Conservation (phyloP, 2,888 invertebrate genomes). For the Catocala nupta region DNA sequence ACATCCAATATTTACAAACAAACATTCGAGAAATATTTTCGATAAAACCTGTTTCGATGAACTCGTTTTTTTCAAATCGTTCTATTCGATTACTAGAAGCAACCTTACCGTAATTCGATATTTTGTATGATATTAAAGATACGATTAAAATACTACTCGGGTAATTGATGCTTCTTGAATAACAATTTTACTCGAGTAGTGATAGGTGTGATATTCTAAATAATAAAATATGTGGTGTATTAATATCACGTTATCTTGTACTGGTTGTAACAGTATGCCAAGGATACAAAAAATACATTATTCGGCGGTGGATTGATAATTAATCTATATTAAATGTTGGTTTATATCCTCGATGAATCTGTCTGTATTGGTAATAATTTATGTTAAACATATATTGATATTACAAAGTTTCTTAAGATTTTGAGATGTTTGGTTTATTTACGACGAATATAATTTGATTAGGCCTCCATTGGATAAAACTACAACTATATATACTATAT, state of each 20-base stretch:
- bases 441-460: too few relatives aligned
- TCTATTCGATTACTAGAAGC: constrained; percentile 47
- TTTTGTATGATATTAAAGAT: constrained; percentile 48
- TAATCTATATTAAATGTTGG: too few relatives aligned
- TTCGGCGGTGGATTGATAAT: constrained; percentile 13
- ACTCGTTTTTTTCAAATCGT: constrained; percentile 43
- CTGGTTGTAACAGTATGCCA: constrained; percentile 10
- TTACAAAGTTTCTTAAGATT: too few relatives aligned
- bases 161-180: constrained; percentile 52
- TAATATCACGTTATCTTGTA: constrained; percentile 12
- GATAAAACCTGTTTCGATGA: constrained; percentile 45
- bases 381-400: too few relatives aligned
- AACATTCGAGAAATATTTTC: constrained; percentile 38
- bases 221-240: constrained; percentile 17
- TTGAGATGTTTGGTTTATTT: too few relatives aligned
- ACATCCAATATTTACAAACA: constrained; percentile 53
- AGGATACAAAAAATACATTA: constrained; percentile 8
- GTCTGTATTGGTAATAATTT: too few relatives aligned
- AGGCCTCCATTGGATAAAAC: too few relatives aligned
- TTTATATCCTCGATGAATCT: too few relatives aligned
- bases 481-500: too few relatives aligned
- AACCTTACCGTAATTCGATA: constrained; percentile 49
- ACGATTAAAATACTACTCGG: constrained; percentile 50
- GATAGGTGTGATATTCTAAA: constrained; percentile 31
- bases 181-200: constrained; percentile 44